Base-by-base conservation (phyloP, 1,140 invertebrate genomes). In the Drosophila melanogaster region DNA sequence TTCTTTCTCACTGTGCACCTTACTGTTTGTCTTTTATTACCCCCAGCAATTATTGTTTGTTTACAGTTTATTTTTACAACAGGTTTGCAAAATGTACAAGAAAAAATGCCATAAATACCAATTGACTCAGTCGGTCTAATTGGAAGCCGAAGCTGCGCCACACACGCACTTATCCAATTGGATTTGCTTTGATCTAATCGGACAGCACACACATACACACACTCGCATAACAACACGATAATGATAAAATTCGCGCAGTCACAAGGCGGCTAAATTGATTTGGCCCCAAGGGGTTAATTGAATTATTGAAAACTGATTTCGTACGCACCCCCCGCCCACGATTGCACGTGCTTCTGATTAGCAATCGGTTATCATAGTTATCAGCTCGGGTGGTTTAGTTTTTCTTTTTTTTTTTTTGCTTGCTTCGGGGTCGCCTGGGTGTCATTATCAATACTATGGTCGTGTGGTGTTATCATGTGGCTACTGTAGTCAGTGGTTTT, bases 211-310 rank as follows among this genome's bases (percentile, higher is more conserved):
- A 15, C 38, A 15, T 15, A 3, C 41, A 4, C 38, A 8, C 38
- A 8, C 40, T 7, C 7, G n/a, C 40, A 41, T n/a, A 62, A 47
- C 56, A 62, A 73, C 67, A 64, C 61, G 15, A 40, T 22, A 57
- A 30, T 26, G 26, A n/a, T 35, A 38, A 47, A 51, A 73, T 60
- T 60, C 49, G 49, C 30, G 8, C 17, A 33, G 81, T 85, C 81
- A 80, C 61, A 77, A 70, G 79, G 35, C 54, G 44, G 14, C 30
- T 73, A 61, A 90, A 90, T 90, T 87, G 77, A 80, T 73, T 79
- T 74, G 81, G 87, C 77, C 87, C 87, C 81, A 86, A 62, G 70
- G 73, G 87, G 87, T 90, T 90, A 90, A 90, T 86, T 90, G 67
- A 90, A 90, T 89, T 89, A 89, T 89, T 60, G 67, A 66, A 61